Evolutionary conservation across 2,113 vertebrate genomes (phyloP).

Genomic region (Halichoerus grypus): DNA sequence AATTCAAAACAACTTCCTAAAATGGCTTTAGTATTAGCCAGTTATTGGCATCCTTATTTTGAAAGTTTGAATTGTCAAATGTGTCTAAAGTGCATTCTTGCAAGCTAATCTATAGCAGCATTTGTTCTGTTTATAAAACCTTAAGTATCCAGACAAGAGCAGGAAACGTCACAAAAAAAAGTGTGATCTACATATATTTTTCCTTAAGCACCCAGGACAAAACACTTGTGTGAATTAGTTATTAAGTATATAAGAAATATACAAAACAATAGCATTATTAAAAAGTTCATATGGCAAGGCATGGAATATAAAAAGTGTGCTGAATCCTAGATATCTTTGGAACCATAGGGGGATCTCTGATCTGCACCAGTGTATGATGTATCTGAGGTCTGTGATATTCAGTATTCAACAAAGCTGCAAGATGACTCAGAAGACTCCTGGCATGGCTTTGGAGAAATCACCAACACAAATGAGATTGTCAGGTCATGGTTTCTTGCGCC

Average conservation of each 20-base stretch:
- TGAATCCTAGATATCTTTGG: slow-evolving; percentile 63
- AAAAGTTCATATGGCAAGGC: slow-evolving; percentile 46
- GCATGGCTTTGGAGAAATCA: slow-evolving; percentile 14
- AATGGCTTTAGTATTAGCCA: slow-evolving; percentile 57
- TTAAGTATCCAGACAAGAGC: slow-evolving; percentile 59
- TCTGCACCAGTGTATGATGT: slow-evolving; percentile 6
- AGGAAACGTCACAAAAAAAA: slow-evolving; percentile 51
- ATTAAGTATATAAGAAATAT: slow-evolving; percentile 71
- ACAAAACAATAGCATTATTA: slow-evolving; percentile 63
- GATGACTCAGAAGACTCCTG: neutral
- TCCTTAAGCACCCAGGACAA: slow-evolving; percentile 66
- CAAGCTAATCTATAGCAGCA: slow-evolving; percentile 85
- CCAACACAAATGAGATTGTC: neutral
- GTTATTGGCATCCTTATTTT: slow-evolving; percentile 56
- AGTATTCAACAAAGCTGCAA: neutral
- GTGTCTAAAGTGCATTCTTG: slow-evolving; percentile 88
- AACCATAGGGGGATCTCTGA: neutral
- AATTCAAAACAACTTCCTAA: slow-evolving; percentile 62
- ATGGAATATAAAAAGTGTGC: neutral
- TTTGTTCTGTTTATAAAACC: slow-evolving; percentile 70
- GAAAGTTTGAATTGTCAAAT: slow-evolving; percentile 71
- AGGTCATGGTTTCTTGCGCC: slow-evolving; percentile 94
- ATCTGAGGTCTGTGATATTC: neutral
- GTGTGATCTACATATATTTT: slow-evolving; percentile 63
- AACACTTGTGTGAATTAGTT: slow-evolving; percentile 46